These are phyloP conservation scores for Muscicapa comitata DNA, from an alignment of 2,797 vertebrate genomes.

Conservation along the genomic window DNA sequence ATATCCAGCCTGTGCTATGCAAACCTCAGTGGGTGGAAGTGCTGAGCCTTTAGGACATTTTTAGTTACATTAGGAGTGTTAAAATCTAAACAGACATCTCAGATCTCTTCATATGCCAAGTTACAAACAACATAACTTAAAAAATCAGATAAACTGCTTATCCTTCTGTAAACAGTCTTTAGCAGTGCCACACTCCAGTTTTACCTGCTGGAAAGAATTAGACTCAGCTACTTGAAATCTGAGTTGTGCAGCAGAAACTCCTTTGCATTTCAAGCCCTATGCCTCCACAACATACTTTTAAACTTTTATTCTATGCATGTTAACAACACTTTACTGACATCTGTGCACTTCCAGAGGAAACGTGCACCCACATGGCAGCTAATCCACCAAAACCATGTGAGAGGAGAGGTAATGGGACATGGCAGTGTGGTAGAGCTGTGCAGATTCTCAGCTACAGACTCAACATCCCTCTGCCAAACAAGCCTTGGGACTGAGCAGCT, in stretches of 20 bases:
- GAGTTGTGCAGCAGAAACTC: not conserved
- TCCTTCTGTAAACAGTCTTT: not conserved
- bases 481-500: not conserved
- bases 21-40: not conserved
- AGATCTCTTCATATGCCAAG: not conserved
- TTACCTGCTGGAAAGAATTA: not conserved
- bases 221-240: not conserved
- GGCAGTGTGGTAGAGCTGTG: rapidly evolving
- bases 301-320: not conserved
- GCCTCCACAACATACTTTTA: not conserved
- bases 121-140: not conserved
- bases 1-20: not conserved
- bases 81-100: not conserved
- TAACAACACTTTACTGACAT: not conserved
- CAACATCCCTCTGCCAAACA: not conserved
- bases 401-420: not conserved
- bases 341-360: not conserved
- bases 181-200: not conserved
- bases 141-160: not conserved
- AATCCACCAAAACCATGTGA: not conserved
- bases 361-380: not conserved
- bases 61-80: not conserved
- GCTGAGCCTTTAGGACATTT: slow-evolving; percentile 4
- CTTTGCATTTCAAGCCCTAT: not conserved
- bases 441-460: not conserved